Conservation (phyloP, 2,888 invertebrate species). For the Tetropium fuscum region DNA sequence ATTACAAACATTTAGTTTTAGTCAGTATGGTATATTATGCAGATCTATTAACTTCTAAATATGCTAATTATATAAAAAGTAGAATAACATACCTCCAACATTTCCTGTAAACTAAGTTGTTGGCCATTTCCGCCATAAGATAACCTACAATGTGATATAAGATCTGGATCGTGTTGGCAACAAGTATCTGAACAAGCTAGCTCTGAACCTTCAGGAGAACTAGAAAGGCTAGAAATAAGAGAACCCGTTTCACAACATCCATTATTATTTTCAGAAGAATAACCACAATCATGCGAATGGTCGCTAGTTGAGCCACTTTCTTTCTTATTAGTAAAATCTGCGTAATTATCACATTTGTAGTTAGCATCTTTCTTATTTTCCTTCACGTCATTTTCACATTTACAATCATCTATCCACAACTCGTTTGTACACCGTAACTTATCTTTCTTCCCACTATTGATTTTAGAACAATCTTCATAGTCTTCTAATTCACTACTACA, state of each 20-base stretch:
- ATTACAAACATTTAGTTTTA: too few species aligned
- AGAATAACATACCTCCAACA: conserved; percentile 77
- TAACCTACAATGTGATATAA: conserved; percentile 55
- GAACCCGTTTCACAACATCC: conserved; percentile 77
- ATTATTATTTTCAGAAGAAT: conserved; percentile 87
- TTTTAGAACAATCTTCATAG: conserved; percentile 29
- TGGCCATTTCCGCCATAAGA: conserved; percentile 69
- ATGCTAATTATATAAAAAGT: neutral
- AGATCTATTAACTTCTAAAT: too few species aligned
- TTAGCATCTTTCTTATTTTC: conserved; percentile 48
- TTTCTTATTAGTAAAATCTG: conserved; percentile 55
- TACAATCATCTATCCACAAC: conserved; percentile 59
- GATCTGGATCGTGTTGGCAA: conserved; percentile 78
- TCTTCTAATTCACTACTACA: conserved; percentile 24
- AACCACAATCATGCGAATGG: conserved; percentile 87
- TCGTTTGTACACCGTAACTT: conserved; percentile 55
- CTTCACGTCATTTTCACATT: conserved; percentile 55
- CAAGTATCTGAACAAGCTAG: conserved; percentile 90
- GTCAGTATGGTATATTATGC: too few species aligned
- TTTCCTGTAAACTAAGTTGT: conserved; percentile 78
- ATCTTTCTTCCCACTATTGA: conserved; percentile 49
- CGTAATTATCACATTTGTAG: conserved; percentile 61
- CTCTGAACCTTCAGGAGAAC: conserved; percentile 91
- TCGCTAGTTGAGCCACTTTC: conserved; percentile 75
- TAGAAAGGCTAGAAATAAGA: conserved; percentile 81